Evolutionary conservation across 2,113 vertebrate species (phyloP).

Genomic region (Terrapene triunguis): DNA sequence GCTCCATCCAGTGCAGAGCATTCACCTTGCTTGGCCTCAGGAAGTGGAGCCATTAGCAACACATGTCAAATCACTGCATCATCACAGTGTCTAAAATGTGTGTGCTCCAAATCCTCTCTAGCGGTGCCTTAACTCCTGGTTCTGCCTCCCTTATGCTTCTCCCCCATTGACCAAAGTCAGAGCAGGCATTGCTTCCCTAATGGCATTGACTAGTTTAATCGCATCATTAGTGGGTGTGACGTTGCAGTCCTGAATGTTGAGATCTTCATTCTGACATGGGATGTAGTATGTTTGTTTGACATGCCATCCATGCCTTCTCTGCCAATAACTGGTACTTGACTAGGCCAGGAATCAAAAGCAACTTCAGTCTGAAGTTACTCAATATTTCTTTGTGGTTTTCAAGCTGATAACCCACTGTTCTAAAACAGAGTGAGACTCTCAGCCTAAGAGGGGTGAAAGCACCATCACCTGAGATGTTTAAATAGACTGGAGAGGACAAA

Average conservation of each 20-base stretch:
- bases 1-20: neutral
- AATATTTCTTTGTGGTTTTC: constrained; percentile 38
- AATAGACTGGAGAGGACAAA: neutral
- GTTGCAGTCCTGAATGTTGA: constrained; percentile 47
- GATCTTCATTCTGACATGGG: constrained; percentile 48
- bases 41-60: neutral
- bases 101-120: neutral
- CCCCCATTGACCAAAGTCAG: neutral
- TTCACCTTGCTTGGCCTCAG: neutral
- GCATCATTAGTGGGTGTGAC: constrained; percentile 70
- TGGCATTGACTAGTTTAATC: constrained; percentile 58
- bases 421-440: neutral
- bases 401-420: constrained; percentile 42
- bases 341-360: constrained; percentile 16
- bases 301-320: constrained; percentile 57
- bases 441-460: constrained; percentile 5
- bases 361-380: constrained; percentile 24
- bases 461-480: neutral
- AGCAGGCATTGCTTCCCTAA: constrained; percentile 40
- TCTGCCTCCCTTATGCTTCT: constrained; percentile 1
- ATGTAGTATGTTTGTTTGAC: constrained; percentile 40
- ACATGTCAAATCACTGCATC: accelerated
- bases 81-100: neutral
- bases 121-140: neutral
- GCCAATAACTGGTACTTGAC: constrained; percentile 19